Percentiles rank a stretch among this genome's conserved stretches.
Conservation (phyloP, 2,113 vertebrate species). For the Butorides virescens region DNA sequence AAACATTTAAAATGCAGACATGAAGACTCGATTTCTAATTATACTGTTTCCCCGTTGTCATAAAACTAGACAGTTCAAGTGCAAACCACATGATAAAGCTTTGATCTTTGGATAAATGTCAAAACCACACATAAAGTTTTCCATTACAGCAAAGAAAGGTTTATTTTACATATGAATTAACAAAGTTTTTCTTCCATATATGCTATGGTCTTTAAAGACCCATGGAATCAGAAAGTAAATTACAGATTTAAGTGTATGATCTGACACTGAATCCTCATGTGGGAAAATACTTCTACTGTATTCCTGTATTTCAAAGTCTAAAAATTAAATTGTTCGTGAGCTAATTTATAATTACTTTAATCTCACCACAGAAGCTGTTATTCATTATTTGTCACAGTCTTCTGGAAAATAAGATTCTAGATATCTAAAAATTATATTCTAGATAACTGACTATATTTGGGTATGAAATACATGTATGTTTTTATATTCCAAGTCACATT, state of each 20-base stretch:
- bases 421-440: not conserved
- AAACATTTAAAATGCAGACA: not conserved
- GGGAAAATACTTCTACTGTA: not conserved
- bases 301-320: not conserved
- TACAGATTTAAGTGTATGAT: not conserved
- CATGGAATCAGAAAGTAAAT: not conserved
- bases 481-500: not conserved
- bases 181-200: not conserved
- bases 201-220: not conserved
- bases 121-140: not conserved
- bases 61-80: not conserved
- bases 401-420: not conserved
- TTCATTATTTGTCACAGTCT: not conserved
- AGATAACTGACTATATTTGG: not conserved
- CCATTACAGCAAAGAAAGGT: not conserved
- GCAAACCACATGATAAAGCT: not conserved
- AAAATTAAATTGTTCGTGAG: not conserved
- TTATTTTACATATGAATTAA: not conserved
- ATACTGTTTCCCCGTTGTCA: not conserved
- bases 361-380: not conserved
- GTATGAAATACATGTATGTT: not conserved
- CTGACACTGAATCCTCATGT: not conserved
- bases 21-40: not conserved
- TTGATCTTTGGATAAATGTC: not conserved
- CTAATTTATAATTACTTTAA: not conserved